Evolutionary conservation across 2,888 invertebrate genomes (phyloP).

Genomic region (Heliconius hortense): DNA sequence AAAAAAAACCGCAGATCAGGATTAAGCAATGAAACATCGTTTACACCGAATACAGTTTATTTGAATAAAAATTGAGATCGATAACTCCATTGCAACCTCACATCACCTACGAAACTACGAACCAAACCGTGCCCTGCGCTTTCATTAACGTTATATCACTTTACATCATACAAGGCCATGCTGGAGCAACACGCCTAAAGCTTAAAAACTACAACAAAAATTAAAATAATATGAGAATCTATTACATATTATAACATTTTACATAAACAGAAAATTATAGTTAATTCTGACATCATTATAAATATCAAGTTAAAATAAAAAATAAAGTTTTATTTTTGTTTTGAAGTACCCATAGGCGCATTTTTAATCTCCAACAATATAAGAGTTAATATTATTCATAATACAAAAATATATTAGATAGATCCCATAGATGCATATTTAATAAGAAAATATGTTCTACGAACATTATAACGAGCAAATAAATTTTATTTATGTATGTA

Average conservation of each 20-base stretch:
- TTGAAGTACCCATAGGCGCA: neutral
- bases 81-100: conserved; percentile 51
- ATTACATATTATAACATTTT: no score
- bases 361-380: neutral
- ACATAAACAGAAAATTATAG: no score
- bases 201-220: no score
- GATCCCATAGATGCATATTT: neutral
- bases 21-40: conserved; percentile 45
- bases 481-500: neutral
- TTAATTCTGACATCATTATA: no score
- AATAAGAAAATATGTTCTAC: conserved; percentile 6
- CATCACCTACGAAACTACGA: conserved; percentile 20
- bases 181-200: neutral
- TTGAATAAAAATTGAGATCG: conserved; percentile 49
- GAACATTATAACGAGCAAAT: conserved; percentile 14
- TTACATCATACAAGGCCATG: conserved; percentile 7
- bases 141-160: conserved; percentile 24
- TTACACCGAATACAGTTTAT: conserved; percentile 50
- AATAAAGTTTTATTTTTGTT: no score
- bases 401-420: conserved; percentile 16
- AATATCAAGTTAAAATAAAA: no score
- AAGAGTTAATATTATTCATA: neutral
- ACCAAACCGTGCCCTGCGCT: conserved; percentile 19
- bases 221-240: no score
- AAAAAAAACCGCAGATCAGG: neutral